A percentile compares a stretch with the other conserved stretches of the same genome.
These are phyloP conservation scores for Nycticebus coucang DNA, from an alignment of 2,113 vertebrate species.

Conservation along the genomic window DNA sequence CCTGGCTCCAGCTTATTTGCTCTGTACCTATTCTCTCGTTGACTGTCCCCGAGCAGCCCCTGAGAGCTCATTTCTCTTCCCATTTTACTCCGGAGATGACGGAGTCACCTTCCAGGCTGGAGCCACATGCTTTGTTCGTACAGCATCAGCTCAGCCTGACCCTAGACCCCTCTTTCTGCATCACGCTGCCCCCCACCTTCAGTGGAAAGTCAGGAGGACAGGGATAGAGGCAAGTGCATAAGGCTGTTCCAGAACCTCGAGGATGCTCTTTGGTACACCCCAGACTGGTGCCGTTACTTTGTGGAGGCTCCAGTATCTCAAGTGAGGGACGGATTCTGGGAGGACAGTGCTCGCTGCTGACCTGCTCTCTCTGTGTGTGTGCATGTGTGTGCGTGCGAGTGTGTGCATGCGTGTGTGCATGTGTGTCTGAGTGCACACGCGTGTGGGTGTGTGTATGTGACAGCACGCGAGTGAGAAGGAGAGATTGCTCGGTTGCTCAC, in stretches of 20 bases:
- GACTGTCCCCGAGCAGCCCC: neutral
- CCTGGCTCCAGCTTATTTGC: neutral
- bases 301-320: accelerated
- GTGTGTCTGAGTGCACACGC: too few species aligned
- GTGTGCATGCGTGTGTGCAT: too few species aligned
- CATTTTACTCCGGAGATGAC: neutral
- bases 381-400: too few species aligned
- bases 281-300: neutral
- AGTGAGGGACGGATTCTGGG: neutral
- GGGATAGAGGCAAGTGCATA: too few species aligned
- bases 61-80: neutral
- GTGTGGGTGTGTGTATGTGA: too few species aligned
- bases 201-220: neutral
- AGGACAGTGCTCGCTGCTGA: neutral
- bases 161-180: neutral
- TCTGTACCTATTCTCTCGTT: neutral
- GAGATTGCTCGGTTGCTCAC: slow-evolving; percentile 1
- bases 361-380: too few species aligned
- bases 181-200: accelerated
- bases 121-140: neutral
- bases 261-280: neutral
- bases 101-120: neutral
- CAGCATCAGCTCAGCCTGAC: neutral
- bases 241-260: neutral
- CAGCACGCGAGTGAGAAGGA: neutral